These are phyloP conservation scores for Augiades crinisus DNA, from an alignment of 2,888 invertebrate genomes.

Conservation along the genomic window DNA sequence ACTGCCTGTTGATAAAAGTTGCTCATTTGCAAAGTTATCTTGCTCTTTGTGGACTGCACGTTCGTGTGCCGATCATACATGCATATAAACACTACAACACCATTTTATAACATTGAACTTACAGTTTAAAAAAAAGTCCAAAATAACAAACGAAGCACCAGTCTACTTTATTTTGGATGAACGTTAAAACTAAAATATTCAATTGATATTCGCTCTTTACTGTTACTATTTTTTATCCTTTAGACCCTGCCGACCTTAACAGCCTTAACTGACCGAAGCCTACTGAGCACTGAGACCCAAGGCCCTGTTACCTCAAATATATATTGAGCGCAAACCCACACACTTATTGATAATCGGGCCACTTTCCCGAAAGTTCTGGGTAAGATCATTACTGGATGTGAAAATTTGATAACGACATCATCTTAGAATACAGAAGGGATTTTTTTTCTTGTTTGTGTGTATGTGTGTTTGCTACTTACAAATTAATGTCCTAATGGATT, in stretches of 20 bases:
- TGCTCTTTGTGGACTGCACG: too few species aligned
- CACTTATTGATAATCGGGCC: slow-evolving; percentile 3
- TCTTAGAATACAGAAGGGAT: too few species aligned
- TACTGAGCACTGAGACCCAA: slow-evolving; percentile 2
- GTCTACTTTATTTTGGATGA: neutral
- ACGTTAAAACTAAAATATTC: neutral
- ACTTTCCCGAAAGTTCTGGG: neutral
- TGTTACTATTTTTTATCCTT: neutral
- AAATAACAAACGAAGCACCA: neutral
- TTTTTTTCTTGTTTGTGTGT: too few species aligned
- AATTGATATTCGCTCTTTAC: too few species aligned
- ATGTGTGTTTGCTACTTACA: too few species aligned
- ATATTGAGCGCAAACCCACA: slow-evolving; percentile 15
- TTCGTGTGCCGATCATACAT: too few species aligned
- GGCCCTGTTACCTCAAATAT: slow-evolving; percentile 6
- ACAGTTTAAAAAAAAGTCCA: neutral
- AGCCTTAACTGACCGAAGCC: slow-evolving; percentile 1
- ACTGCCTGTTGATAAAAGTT: too few species aligned
- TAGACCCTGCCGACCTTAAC: too few species aligned
- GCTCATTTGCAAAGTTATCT: too few species aligned
- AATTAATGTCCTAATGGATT: too few species aligned
- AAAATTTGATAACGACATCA: neutral
- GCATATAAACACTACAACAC: neutral
- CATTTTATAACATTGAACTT: neutral
- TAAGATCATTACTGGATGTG: slow-evolving; percentile 14